Conservation (phyloP, 1,140 invertebrate species). For the Yoshiicerus persimilis region DNA sequence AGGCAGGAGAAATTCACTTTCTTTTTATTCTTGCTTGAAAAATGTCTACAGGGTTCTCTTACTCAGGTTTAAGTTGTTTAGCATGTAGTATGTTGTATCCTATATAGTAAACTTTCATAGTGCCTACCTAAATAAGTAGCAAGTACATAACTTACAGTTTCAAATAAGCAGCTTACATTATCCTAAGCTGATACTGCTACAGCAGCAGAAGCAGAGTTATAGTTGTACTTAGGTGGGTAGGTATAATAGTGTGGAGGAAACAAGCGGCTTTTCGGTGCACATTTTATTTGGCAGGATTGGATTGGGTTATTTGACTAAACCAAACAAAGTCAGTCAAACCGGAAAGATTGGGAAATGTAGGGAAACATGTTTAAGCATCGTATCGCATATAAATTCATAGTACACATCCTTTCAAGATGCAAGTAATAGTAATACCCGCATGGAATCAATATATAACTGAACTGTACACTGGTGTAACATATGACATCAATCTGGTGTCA, state of each 20-base stretch:
- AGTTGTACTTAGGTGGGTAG: too few species aligned
- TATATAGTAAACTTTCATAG: neutral
- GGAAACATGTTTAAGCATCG: neutral
- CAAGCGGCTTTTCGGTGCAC: too few species aligned
- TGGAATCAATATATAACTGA: neutral
- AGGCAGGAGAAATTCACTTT: neutral
- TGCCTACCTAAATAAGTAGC: neutral
- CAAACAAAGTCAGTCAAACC: neutral
- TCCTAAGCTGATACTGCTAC: neutral
- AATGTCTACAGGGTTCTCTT: neutral
- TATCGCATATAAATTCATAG: neutral
- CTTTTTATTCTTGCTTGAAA: neutral
- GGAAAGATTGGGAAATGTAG: neutral
- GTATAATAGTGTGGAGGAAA: too few species aligned
- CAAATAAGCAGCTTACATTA: neutral
- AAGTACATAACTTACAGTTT: slow-evolving; percentile 4
- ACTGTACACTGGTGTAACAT: neutral
- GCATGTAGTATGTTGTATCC: too few species aligned
- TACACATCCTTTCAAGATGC: neutral
- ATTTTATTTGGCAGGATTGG: neutral
- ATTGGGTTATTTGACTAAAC: neutral
- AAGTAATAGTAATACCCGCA: neutral
- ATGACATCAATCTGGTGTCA: slow-evolving; percentile 7
- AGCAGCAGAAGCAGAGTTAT: neutral
- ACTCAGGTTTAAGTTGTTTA: too few species aligned